Evolutionary conservation across 2,797 vertebrate genomes (phyloP), one percentile per base, ranked within the genome.

Genomic region (Lindbergichthys nudifrons): DNA sequence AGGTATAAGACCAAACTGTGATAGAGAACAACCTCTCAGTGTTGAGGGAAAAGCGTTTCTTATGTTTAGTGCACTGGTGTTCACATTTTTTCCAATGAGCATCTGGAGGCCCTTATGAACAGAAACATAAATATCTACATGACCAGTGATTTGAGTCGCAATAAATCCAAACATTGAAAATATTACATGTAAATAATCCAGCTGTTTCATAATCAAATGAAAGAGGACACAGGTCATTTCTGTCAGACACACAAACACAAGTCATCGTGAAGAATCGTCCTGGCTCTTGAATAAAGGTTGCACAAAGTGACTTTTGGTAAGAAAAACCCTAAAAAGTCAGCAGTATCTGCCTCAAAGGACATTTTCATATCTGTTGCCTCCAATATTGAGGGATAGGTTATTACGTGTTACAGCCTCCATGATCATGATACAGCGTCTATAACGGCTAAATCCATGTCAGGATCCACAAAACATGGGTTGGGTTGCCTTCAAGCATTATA

Each of bases 281-380:
- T 39, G 73, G 61, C 51, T 75, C 50, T 41, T 77, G 62, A 61
- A 66, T 71, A 70, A 52, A 71, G 45, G 26, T 64, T 66, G 10
- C 18, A 7, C 36, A 11, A 52, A 65, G 73, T 75, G 79, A 64
- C 68, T 75, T 76, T 82, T 83, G 76, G 83, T 72, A 45, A 46
- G 3, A 2, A 43, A 16, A 9, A 36, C 32, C 21, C 41, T 5
- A 43, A 42, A 50, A 77, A 62, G 52, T 56, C 69, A 77, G 52
- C 53, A 77, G 56, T 42, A 43, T 53, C 39, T 10, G 57, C 43
- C 67, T 61, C 47, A 66, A 77, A 75, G 73, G 65, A 70, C 47
- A 78, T 86, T 87, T 84, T 81, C 65, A 81, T 62, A 65, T 41
- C 45, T 64, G 39, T 58, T 81, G 61, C 73, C 61, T 75, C 15